Percentiles rank a stretch among this genome's conserved stretches.
Evolutionary conservation across 2,888 invertebrate genomes (phyloP).

Genomic region (Netelia melanura): DNA sequence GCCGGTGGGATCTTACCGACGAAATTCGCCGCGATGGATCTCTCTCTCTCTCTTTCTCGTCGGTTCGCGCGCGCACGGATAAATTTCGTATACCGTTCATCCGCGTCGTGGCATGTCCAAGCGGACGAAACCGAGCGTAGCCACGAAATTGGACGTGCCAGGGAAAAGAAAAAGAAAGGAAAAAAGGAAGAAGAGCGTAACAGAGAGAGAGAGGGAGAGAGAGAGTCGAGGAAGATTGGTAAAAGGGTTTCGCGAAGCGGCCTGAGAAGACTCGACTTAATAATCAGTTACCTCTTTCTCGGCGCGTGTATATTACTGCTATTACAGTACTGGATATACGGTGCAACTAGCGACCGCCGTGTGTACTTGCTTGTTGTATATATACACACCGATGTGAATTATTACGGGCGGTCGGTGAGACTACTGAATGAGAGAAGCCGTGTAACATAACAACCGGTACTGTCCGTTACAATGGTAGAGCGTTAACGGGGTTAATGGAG

Average conservation of each 20-base stretch:
- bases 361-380: slow-evolving; percentile 4
- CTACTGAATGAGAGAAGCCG: slow-evolving; percentile 56
- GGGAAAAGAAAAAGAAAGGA: background rate
- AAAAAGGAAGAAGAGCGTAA: background rate
- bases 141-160: slow-evolving; percentile 19
- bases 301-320: slow-evolving; percentile 34
- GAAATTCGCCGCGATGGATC: slow-evolving; percentile 9
- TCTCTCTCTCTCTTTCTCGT: background rate
- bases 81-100: slow-evolving; percentile 12
- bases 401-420: slow-evolving; percentile 42
- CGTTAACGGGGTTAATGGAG: slow-evolving; percentile 68
- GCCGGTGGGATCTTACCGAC: background rate
- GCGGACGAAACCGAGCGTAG: slow-evolving; percentile 6
- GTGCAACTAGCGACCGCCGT: background rate
- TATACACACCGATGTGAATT: slow-evolving; percentile 43
- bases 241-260: background rate
- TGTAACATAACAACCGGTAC: slow-evolving; percentile 49
- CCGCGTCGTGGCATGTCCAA: background rate
- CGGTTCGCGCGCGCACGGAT: background rate
- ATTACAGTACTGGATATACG: slow-evolving; percentile 21
- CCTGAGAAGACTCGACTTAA: slow-evolving; percentile 45
- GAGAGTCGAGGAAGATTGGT: background rate
- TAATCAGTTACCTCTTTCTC: slow-evolving; percentile 51
- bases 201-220: background rate
- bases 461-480: slow-evolving; percentile 62